Percentiles rank a stretch among this genome's conserved stretches.
phyloP scores from a whole-genome alignment of 2,888 invertebrate species.

The Priapulus caudatus region DNA sequence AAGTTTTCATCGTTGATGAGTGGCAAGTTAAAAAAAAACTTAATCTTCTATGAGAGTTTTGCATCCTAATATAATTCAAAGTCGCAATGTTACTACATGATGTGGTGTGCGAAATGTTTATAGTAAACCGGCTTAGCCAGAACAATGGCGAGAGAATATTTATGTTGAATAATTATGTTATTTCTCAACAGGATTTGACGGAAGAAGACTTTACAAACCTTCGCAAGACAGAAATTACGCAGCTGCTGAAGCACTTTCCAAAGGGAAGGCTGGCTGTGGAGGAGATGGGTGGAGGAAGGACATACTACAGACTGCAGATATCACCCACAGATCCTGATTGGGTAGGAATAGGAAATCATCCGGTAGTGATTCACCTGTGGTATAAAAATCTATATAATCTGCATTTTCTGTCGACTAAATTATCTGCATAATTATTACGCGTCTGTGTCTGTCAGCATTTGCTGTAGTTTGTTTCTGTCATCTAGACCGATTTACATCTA shows the following conservation, averaged over 20 bases:
- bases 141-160: too few species aligned
- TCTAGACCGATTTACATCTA: too few species aligned
- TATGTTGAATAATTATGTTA: too few species aligned
- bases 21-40: too few species aligned
- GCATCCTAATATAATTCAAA: too few species aligned
- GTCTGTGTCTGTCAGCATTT: neutral
- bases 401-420: neutral
- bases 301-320: neutral
- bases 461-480: neutral
- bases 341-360: too few species aligned
- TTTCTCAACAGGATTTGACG: neutral
- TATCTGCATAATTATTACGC: neutral
- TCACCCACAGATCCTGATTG: neutral
- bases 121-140: too few species aligned
- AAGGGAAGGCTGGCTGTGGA: neutral
- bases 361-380: neutral
- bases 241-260: conserved; percentile 1
- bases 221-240: neutral
- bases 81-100: too few species aligned
- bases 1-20: too few species aligned
- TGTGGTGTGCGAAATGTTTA: too few species aligned
- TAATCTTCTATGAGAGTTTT: too few species aligned
- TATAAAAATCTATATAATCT: neutral
- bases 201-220: neutral
- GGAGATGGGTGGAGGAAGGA: neutral